Conservation (phyloP, 2,113 vertebrate species). For the Anarrhichthys ocellatus region DNA sequence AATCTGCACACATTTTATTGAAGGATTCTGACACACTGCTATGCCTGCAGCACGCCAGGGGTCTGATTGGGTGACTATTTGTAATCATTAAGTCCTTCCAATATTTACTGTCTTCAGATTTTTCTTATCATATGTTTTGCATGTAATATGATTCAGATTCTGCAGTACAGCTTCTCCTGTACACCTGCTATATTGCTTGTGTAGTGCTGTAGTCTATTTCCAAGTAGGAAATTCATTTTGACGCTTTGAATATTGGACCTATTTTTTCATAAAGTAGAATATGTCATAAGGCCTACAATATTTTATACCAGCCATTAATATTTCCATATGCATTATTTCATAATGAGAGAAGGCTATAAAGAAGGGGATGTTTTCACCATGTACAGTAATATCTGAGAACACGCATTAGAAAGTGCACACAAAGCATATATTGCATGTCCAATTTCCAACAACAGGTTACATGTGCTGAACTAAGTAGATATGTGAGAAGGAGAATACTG, state of each 20-base stretch:
- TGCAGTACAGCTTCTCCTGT: conserved; percentile 2
- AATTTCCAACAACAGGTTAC: conserved; percentile 67
- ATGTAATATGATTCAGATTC: conserved; percentile 14
- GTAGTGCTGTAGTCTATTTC: neutral
- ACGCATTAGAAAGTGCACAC: conserved; percentile 54
- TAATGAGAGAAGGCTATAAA: conserved; percentile 45
- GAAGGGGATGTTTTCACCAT: conserved; percentile 24
- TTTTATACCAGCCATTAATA: conserved; percentile 48
- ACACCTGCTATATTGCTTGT: conserved; percentile 13
- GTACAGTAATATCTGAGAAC: conserved; percentile 46
- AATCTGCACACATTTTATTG: conserved; percentile 21
- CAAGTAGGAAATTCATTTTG: conserved; percentile 40
- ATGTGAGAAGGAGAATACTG: conserved; percentile 53
- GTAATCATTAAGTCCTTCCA: conserved; percentile 27
- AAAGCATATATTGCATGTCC: conserved; percentile 49
- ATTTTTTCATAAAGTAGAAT: conserved; percentile 53
- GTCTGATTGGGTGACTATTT: conserved; percentile 32
- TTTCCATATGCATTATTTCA: conserved; percentile 46
- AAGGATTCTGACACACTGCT: conserved; percentile 19
- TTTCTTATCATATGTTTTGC: conserved; percentile 7
- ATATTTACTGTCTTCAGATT: conserved; percentile 4
- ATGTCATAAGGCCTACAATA: conserved; percentile 24
- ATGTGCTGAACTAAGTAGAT: conserved; percentile 52
- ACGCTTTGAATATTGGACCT: conserved; percentile 46
- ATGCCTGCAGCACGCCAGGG: conserved; percentile 30